A percentile compares a stretch with the other conserved stretches of the same genome.
These are phyloP conservation scores for Corapipo altera DNA, from an alignment of 2,113 vertebrate genomes.

Conservation along the genomic window DNA sequence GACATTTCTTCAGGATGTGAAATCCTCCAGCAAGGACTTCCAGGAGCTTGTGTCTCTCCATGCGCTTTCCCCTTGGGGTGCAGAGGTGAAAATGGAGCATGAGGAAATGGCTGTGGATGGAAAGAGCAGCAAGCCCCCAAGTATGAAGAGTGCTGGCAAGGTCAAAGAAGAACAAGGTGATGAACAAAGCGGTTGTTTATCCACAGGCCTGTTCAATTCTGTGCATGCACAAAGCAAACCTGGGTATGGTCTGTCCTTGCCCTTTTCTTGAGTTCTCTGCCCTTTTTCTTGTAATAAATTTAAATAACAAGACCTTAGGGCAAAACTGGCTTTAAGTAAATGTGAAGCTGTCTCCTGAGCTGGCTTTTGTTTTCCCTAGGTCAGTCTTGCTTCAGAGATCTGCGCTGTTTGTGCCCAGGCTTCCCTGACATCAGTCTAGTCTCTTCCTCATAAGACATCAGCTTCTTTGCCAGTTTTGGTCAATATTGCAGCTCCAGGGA, in stretches of 20 bases:
- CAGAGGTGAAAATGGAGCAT: constrained; percentile 85
- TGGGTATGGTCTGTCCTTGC: neutral
- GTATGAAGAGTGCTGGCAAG: constrained; percentile 84
- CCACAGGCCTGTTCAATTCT: neutral
- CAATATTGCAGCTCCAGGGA: neutral
- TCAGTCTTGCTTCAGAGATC: neutral
- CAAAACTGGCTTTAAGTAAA: neutral
- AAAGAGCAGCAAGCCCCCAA: constrained; percentile 76
- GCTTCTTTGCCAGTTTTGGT: neutral
- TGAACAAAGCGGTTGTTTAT: neutral
- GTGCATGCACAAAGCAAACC: neutral
- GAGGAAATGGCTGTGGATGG: constrained; percentile 61
- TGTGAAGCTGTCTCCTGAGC: neutral
- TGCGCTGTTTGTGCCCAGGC: neutral
- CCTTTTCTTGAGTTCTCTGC: neutral
- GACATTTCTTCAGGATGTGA: constrained; percentile 85
- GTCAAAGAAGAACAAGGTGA: constrained; percentile 91
- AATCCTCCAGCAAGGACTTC: constrained; percentile 80
- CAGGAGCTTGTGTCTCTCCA: constrained; percentile 88
- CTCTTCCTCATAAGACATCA: neutral
- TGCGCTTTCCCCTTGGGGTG: constrained; percentile 89
- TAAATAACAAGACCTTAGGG: neutral
- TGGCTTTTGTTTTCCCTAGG: neutral
- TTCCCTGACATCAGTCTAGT: neutral
- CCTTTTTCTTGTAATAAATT: neutral